These are phyloP conservation scores for Dasyornis broadbenti DNA, from an alignment of 2,113 vertebrate species.

Conservation along the genomic window DNA sequence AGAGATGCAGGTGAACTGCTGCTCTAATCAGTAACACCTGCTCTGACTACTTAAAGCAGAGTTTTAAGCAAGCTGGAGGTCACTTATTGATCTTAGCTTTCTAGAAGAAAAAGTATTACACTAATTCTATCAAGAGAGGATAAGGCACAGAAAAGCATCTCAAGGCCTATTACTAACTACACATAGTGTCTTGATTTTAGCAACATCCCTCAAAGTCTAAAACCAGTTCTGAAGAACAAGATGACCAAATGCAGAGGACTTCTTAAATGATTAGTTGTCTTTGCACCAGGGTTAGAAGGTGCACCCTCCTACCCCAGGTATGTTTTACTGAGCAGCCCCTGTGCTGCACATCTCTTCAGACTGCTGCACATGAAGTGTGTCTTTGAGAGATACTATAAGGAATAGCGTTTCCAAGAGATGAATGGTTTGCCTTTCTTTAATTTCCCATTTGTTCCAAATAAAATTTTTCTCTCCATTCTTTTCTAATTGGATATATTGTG, in stretches of 20 bases:
- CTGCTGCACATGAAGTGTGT: background rate
- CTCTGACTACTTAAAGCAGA: background rate
- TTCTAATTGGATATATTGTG: background rate
- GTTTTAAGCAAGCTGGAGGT: constrained; percentile 1
- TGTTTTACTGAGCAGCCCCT: background rate
- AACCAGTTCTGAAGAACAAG: background rate
- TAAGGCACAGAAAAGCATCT: background rate
- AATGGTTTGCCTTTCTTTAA: background rate
- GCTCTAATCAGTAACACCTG: background rate
- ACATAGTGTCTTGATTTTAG: background rate
- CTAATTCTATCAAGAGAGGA: background rate
- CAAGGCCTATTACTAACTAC: background rate
- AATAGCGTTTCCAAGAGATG: background rate
- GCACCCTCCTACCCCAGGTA: background rate
- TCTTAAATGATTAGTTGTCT: background rate
- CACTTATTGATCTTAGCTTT: background rate
- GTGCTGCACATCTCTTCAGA: background rate
- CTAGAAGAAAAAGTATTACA: background rate
- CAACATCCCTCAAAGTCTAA: background rate
- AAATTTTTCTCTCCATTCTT: background rate
- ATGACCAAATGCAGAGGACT: background rate
- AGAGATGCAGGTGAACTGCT: background rate
- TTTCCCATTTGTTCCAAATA: background rate
- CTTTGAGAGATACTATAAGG: background rate
- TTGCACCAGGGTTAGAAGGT: background rate